Conservation (phyloP, 1,140 invertebrate species). For the Drosophila obscura region DNA sequence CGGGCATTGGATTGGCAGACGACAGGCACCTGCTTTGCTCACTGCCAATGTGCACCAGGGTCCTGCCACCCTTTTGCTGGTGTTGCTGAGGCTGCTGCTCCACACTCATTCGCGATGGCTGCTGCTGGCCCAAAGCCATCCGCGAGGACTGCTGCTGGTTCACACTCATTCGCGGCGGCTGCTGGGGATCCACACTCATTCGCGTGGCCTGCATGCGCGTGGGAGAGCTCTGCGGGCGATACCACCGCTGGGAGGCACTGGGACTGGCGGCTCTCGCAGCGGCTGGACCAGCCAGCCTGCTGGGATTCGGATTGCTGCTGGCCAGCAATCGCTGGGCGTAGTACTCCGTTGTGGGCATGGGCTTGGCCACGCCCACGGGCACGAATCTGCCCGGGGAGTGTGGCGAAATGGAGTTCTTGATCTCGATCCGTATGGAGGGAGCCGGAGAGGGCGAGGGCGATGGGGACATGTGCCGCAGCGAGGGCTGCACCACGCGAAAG, state of each 20-base stretch:
- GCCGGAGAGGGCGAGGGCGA: constrained; percentile 37
- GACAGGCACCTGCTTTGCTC: constrained; percentile 43
- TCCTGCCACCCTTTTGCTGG: constrained; percentile 52
- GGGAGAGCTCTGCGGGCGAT: constrained; percentile 44
- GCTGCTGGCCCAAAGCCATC: no score
- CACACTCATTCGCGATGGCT: background rate
- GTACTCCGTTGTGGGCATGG: constrained; percentile 74
- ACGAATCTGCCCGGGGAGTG: constrained; percentile 73
- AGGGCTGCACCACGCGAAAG: constrained; percentile 65
- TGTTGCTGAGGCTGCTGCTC: constrained; percentile 8
- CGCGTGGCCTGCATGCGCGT: constrained; percentile 6
- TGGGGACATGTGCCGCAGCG: constrained; percentile 42
- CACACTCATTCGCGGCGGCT: background rate
- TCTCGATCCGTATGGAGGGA: constrained; percentile 77
- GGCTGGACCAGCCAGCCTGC: background rate
- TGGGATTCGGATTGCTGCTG: constrained; percentile 6
- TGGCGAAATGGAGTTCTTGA: constrained; percentile 80
- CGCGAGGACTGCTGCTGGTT: constrained; percentile 2
- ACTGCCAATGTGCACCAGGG: constrained; percentile 71
- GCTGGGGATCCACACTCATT: constrained; percentile 16
- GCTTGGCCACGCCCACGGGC: constrained; percentile 80
- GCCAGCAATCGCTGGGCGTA: constrained; percentile 62
- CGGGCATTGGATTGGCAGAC: constrained; percentile 4
- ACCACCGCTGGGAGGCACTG: constrained; percentile 30
- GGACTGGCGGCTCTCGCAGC: constrained; percentile 15